Conservation (phyloP, 2,113 vertebrate genomes). For the Phocoena phocoena region DNA sequence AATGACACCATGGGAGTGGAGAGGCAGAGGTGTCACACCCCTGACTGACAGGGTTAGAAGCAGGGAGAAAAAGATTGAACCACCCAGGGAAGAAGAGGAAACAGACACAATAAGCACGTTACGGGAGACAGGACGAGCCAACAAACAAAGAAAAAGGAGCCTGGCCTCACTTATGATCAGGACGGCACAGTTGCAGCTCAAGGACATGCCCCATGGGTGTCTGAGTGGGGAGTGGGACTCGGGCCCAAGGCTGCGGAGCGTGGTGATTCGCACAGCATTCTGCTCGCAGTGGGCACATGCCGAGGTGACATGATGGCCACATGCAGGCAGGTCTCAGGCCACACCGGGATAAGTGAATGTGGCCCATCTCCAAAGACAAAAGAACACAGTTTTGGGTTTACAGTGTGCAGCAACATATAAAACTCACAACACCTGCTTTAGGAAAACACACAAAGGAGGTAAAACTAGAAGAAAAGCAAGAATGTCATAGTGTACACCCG, state of each 20-base stretch:
- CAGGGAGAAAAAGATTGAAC: neutral
- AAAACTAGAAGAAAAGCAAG: neutral
- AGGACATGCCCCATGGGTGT: neutral
- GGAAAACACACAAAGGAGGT: neutral
- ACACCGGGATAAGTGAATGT: neutral
- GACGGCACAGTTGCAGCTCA: neutral
- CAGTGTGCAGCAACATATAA: neutral
- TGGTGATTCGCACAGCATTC: accelerated
- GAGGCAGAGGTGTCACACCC: neutral
- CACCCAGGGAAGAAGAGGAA: neutral
- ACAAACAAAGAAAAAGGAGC: neutral
- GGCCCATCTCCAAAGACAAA: neutral
- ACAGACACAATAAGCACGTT: neutral
- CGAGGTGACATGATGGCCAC: neutral
- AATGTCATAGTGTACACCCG: too few relatives aligned
- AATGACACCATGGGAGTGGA: neutral
- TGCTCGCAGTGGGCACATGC: neutral
- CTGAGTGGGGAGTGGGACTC: neutral
- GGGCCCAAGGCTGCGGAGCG: neutral
- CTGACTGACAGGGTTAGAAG: neutral
- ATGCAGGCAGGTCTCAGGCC: neutral
- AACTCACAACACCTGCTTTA: neutral
- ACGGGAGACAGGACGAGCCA: neutral
- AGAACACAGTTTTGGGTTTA: neutral
- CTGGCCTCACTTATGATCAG: neutral